Percentiles rank a stretch among this genome's conserved stretches.
These are phyloP conservation scores for Bagarius yarrelli DNA, from an alignment of 2,113 vertebrate species.

Conservation along the genomic window DNA sequence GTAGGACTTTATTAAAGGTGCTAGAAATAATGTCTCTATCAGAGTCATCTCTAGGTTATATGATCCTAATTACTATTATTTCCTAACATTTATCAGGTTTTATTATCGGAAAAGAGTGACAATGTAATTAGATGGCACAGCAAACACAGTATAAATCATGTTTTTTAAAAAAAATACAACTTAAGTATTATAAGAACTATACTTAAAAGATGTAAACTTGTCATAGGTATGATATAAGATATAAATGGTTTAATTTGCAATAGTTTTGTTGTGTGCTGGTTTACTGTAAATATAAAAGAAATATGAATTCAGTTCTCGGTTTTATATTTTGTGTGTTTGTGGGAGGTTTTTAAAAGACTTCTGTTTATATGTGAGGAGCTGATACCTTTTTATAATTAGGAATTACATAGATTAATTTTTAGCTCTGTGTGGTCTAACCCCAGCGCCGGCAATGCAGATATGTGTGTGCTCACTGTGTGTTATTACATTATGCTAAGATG, in stretches of 20 bases:
- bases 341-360: not conserved
- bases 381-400: constrained; percentile 21
- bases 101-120: not conserved
- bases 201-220: not conserved
- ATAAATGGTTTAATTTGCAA: constrained; percentile 5
- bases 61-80: not conserved
- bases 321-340: constrained; percentile 14
- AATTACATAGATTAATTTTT: constrained; percentile 11
- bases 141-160: not conserved
- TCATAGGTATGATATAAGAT: not conserved
- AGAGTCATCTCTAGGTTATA: not conserved
- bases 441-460: not conserved
- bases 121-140: not conserved
- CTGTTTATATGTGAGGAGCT: constrained; percentile 13
- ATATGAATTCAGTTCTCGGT: not conserved
- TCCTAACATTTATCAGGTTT: not conserved
- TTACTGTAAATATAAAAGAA: no score
- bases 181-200: not conserved
- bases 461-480: constrained; percentile 24
- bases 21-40: not conserved
- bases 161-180: not conserved
- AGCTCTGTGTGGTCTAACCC: constrained; percentile 33
- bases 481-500: constrained; percentile 34
- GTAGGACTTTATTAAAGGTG: not conserved
- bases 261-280: not conserved